Conservation (phyloP, 1,140 invertebrate genomes). For the Episyrphus balteatus region DNA sequence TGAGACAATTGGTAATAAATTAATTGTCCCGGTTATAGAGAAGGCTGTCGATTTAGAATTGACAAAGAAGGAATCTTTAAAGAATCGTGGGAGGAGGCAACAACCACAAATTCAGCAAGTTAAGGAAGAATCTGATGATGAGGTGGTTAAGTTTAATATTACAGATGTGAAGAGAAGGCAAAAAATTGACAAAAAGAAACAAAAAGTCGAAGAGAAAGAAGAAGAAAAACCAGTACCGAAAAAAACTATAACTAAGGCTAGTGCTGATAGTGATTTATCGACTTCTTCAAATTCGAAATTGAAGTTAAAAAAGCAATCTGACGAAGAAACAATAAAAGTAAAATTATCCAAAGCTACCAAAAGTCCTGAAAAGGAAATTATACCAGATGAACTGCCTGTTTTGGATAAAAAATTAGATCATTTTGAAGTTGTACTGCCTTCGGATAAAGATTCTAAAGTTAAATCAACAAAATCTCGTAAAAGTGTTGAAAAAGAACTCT, state of each 20-base stretch:
- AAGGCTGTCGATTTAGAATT: conserved; percentile 37
- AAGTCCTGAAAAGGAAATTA: too few relatives aligned
- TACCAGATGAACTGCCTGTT: too few relatives aligned
- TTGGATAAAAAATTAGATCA: too few relatives aligned
- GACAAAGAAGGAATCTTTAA: conserved; percentile 35
- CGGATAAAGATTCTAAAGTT: background rate
- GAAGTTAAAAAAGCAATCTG: too few relatives aligned
- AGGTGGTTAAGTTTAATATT: background rate
- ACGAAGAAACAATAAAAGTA: too few relatives aligned
- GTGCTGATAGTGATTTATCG: too few relatives aligned
- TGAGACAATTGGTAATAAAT: conserved; percentile 23
- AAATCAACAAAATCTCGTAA: background rate
- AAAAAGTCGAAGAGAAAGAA: too few relatives aligned
- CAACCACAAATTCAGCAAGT: conserved; percentile 6
- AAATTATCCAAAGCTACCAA: too few relatives aligned
- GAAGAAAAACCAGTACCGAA: too few relatives aligned
- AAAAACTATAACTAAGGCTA: too few relatives aligned
- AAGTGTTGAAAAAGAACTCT: background rate
- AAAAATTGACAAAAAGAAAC: too few relatives aligned
- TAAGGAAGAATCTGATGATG: background rate
- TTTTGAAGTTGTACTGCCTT: background rate
- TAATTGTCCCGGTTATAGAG: conserved; percentile 34
- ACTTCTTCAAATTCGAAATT: too few relatives aligned
- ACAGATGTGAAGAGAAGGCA: background rate
- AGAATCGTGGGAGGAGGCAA: conserved; percentile 38